A percentile compares a stretch with the other conserved stretches of the same genome.
phyloP scores from a whole-genome alignment of 2,113 vertebrate genomes.

The Anseranas semipalmata region DNA sequence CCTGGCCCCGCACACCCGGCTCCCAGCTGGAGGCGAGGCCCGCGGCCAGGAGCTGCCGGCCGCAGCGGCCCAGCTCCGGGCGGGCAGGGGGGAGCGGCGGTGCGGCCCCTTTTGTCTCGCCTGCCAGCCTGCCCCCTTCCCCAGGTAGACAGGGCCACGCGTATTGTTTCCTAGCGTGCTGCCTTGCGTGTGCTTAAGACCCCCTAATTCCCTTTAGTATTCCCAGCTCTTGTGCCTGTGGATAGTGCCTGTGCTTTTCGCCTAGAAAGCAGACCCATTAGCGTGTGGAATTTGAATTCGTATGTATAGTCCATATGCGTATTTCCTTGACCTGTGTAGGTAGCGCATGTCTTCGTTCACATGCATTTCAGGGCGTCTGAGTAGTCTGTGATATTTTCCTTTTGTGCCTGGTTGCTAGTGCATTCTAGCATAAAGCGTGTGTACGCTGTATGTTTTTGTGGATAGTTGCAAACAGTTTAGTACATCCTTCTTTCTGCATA shows the following conservation, averaged over 20 bases:
- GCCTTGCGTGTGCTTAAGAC: neutral
- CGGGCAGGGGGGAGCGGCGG: neutral
- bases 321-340: neutral
- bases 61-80: no score
- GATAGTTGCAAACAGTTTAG: neutral
- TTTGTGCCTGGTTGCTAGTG: neutral
- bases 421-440: accelerated
- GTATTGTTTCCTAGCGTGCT: neutral
- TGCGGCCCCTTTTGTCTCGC: neutral
- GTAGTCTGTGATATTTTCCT: neutral
- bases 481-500: neutral
- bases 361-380: neutral
- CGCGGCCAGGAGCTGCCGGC: no score
- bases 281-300: accelerated
- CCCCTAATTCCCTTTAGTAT: neutral
- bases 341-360: accelerated
- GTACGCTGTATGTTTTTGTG: accelerated
- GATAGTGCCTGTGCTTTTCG: accelerated
- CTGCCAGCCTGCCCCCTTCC: neutral
- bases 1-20: no score
- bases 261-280: accelerated
- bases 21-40: neutral
- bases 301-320: accelerated
- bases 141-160: neutral
- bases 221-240: neutral